Evolutionary conservation across 2,888 invertebrate genomes (phyloP), one percentile per base, ranked within the genome.

Genomic region (Mylabris sibirica): DNA sequence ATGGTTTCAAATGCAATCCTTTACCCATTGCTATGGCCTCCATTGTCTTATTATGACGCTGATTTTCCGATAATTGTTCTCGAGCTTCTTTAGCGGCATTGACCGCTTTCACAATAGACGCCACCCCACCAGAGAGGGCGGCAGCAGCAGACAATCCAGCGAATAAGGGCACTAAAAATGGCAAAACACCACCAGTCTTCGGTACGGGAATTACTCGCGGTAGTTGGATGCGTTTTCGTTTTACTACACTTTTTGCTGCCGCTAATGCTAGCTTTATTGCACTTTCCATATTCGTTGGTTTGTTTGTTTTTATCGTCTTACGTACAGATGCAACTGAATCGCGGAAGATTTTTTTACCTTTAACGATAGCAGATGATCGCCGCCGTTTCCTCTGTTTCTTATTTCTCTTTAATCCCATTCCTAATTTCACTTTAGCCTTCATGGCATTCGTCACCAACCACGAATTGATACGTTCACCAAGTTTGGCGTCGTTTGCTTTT

Each of bases 21-120:
- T 79, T 81, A 14, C 74, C 74, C 20, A 83, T 67, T 17, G 80
- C 80, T n/a, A 83, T 74, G 12, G 81, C 78, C 76, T 84, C 83
- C 80, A 84, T 83, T 12, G 73, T 72, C 75, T 76, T 69, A 70
- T 84, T 84, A 71, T 83, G 83, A 12, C 82, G 76, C 65, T 77
- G 67, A 64, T 67, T 75, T 74, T 84, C 81, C 34, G 74, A 53
- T 57, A 82, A 69, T 69, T 78, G 72, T 71, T 79, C 74, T 74
- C 77, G 74, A 17, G 82, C 82, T 57, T 69, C 64, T 73, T 80
- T 80, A 3, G 79, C 77, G 60, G 80, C 75, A 71, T 80, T 80
- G 12, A 82, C 76, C 20, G 82, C 79, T 72, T 83, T 83, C 1
- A 79, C 78, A 38, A 84, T 77, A 62, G 77, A 80, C 9, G 83